Evolutionary conservation across 2,113 vertebrate genomes (phyloP).

Genomic region (Nothobranchius kuhntae): DNA sequence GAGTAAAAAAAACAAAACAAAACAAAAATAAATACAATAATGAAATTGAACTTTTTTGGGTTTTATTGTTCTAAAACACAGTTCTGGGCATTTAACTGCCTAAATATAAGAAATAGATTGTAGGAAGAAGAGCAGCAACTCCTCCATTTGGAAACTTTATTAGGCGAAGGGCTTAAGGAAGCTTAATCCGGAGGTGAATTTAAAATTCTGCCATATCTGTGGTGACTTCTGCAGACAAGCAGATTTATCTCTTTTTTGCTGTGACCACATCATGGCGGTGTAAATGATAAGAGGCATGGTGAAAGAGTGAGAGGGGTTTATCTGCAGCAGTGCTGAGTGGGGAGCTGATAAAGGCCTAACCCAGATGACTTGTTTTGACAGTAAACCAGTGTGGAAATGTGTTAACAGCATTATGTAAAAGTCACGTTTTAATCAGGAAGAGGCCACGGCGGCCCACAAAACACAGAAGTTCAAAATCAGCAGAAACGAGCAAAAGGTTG

Average conservation of each 20-base stretch:
- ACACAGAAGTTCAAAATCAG: slow-evolving; percentile 3
- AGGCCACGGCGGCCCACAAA: slow-evolving; percentile 43
- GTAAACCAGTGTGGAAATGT: slow-evolving; percentile 47
- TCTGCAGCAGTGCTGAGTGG: slow-evolving; percentile 67
- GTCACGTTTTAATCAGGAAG: slow-evolving; percentile 36
- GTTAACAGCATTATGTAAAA: slow-evolving; percentile 49
- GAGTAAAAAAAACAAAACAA: no score
- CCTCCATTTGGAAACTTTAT: slow-evolving; percentile 53
- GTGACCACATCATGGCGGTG: slow-evolving; percentile 65
- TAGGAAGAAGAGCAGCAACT: slow-evolving; percentile 29
- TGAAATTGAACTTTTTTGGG: no score
- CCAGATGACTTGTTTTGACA: slow-evolving; percentile 70
- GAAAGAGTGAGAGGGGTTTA: slow-evolving; percentile 65
- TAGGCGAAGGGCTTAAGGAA: slow-evolving; percentile 44
- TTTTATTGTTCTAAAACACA: not conserved
- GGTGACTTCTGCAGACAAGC: slow-evolving; percentile 51
- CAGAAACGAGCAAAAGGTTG: slow-evolving; percentile 10
- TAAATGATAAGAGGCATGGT: slow-evolving; percentile 67
- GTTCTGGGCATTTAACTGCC: not conserved
- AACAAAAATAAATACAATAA: no score
- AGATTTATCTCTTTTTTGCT: slow-evolving; percentile 70
- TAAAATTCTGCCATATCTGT: slow-evolving; percentile 57
- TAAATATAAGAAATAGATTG: slow-evolving; percentile 16
- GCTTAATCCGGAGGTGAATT: slow-evolving; percentile 55
- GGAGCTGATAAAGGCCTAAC: slow-evolving; percentile 57